Base-by-base conservation (phyloP, 2,888 invertebrate species). In the Petrolisthes cinctipes region DNA sequence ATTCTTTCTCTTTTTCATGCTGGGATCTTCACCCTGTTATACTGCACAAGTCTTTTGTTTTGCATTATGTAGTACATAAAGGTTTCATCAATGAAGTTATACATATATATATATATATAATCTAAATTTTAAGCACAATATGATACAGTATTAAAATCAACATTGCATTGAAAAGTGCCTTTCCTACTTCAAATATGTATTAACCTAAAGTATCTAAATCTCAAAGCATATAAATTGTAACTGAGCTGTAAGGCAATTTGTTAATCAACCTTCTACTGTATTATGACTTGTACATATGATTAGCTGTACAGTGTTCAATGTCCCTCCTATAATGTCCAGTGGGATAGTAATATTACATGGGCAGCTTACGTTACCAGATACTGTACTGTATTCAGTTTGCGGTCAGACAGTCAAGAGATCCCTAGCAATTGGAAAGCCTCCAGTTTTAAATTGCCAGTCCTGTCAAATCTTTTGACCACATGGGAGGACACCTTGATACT, bases 121-220 rank as follows among this genome's bases (percentile, higher is more conserved):
- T 37, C 20, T 6, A 71, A 71, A 71, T 71, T 71, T 71, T 71
- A 86, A 87, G 87, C 87, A 87, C 87, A 87, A 87, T 84, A 80
- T 73, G n/a, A 83, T 57, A 68, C 83, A 83, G 83, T 83, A 83
- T 83, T 83, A 54, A 75, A 80, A 83, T 84, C 73, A 79, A 57
- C 83, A 84, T 83, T 83, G 87, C 87, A 87, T 87, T 83, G 82
- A 88, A 88, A 86, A 88, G 87, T 88, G 87, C 87, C 87, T 88
- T 86, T 71, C 80, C 83, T 81, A 57, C 84, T 88, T 84, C 71
- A 88, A 81, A 61, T 57, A 88, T 61, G 79, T 73, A 82, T 75
- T 80, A 84, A 84, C 81, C 80, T 61, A 68, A 88, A 80, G 66
- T 61, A 82, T 86, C 87, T 87, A 71, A 75, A 68, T 75, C 76